Percentiles rank a stretch among this genome's conserved stretches.
phyloP scores from a whole-genome alignment of 2,888 invertebrate species.

The Lordiphosa andalusiaca region DNA sequence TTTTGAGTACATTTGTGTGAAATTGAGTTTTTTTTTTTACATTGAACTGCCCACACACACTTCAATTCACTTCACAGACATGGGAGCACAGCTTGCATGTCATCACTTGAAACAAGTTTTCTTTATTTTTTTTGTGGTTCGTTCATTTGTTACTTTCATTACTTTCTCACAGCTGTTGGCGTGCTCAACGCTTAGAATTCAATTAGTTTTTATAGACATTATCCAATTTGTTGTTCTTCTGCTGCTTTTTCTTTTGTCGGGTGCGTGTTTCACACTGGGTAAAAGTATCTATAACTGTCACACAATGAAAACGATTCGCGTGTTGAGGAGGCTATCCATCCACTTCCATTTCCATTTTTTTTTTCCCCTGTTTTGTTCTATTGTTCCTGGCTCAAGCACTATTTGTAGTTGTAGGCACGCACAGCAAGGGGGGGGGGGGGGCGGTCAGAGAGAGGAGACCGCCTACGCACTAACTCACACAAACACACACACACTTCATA shows the following conservation, averaged over 20 bases:
- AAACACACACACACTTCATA: conserved; percentile 53
- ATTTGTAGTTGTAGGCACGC: conserved; percentile 63
- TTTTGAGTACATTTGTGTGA: conserved; percentile 57
- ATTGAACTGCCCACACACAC: conserved; percentile 35
- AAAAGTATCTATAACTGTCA: conserved; percentile 56
- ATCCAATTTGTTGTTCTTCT: conserved; percentile 67
- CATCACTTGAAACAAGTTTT: conserved; percentile 60
- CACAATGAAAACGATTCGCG: conserved; percentile 59
- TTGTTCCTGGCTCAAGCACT: conserved; percentile 60
- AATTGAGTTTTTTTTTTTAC: conserved; percentile 45
- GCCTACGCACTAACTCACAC: conserved; percentile 11
- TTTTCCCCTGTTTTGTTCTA: conserved; percentile 38
- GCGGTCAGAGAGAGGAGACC: not conserved
- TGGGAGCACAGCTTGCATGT: conserved; percentile 60
- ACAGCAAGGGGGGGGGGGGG: conserved; percentile 10
- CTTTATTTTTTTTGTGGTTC: conserved; percentile 21
- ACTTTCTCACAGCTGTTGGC: conserved; percentile 68
- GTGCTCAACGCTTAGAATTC: conserved; percentile 73
- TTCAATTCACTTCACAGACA: conserved; percentile 19
- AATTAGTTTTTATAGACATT: conserved; percentile 75
- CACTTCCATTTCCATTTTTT: conserved; percentile 20
- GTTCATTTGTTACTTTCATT: conserved; percentile 36
- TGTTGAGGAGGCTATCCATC: conserved; percentile 64
- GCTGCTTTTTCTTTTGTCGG: conserved; percentile 11
- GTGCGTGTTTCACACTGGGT: conserved; percentile 54